phyloP scores from a whole-genome alignment of 2,888 invertebrate genomes.

The Epistrophella euchroma region DNA sequence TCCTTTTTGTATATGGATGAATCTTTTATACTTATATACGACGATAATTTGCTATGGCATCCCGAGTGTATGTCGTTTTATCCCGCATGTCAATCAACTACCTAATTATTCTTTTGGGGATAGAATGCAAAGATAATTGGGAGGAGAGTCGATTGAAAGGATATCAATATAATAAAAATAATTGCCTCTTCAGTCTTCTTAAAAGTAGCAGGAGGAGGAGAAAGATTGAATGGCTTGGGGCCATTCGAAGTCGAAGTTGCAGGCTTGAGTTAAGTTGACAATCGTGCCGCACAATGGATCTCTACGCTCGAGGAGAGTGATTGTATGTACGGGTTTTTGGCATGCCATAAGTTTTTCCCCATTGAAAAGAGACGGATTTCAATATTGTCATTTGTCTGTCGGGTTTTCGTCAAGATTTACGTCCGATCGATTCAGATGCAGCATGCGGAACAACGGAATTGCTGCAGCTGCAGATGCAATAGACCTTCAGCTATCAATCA shows the following conservation, averaged over 20 bases:
- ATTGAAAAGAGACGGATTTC: conserved; percentile 55
- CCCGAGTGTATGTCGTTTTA: conserved; percentile 84
- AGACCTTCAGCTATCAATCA: conserved; percentile 68
- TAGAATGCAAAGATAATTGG: conserved; percentile 84
- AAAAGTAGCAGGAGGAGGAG: conserved; percentile 6
- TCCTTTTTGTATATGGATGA: neutral
- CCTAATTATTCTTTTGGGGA: conserved; percentile 83
- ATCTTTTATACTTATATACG: conserved; percentile 30
- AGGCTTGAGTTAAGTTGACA: conserved; percentile 30
- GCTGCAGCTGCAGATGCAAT: conserved; percentile 2
- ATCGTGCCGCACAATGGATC: conserved; percentile 62
- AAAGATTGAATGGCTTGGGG: neutral
- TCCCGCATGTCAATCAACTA: conserved; percentile 84
- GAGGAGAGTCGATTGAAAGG: conserved; percentile 78
- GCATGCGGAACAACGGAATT: neutral
- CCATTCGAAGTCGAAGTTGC: conserved; percentile 5
- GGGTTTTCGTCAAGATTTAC: conserved; percentile 51
- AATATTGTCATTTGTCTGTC: conserved; percentile 76
- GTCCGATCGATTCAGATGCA: conserved; percentile 25
- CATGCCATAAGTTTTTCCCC: conserved; percentile 58
- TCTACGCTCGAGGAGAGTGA: conserved; percentile 7
- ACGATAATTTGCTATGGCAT: conserved; percentile 83
- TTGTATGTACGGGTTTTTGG: conserved; percentile 55
- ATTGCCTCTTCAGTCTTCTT: conserved; percentile 70
- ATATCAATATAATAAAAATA: conserved; percentile 81